These are phyloP conservation scores for Onychomys torridus DNA, from an alignment of 2,797 vertebrate genomes.

Conservation along the genomic window DNA sequence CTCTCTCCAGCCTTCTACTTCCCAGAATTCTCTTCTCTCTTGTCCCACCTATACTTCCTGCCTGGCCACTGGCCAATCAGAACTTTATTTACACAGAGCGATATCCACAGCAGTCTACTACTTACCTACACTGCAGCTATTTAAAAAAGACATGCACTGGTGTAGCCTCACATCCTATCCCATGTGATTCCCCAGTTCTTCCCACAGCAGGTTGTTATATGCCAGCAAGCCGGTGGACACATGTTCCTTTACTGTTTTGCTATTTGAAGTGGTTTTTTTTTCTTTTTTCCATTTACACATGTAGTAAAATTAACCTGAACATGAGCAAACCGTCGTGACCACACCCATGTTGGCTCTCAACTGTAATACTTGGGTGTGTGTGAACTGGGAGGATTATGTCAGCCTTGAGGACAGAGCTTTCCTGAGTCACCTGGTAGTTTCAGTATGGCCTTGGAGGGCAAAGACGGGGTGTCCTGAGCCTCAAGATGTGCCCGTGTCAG, in stretches of 20 bases:
- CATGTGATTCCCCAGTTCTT: neutral
- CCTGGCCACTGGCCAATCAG: too few relatives aligned
- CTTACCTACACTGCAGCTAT: too few relatives aligned
- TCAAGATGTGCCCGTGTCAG: neutral
- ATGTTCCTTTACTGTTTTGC: neutral
- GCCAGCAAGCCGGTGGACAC: neutral
- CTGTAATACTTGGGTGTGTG: neutral
- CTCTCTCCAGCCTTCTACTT: too few relatives aligned
- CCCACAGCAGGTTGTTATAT: neutral
- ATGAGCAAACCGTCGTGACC: neutral
- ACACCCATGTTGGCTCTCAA: neutral
- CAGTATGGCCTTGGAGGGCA: neutral
- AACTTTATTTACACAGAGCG: too few relatives aligned
- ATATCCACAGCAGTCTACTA: neutral
- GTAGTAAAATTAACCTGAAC: neutral
- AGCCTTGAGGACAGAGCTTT: neutral
- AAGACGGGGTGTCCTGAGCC: too few relatives aligned
- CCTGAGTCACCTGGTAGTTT: neutral
- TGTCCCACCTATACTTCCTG: too few relatives aligned
- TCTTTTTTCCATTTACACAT: neutral
- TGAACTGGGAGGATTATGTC: neutral
- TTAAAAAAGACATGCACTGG: neutral
- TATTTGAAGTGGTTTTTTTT: neutral
- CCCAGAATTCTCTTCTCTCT: too few relatives aligned
- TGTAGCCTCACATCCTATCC: neutral